A percentile compares a stretch with the other conserved stretches of the same genome.
Conservation (phyloP, 2,113 vertebrate genomes). For the Sclerurus mexicanus region DNA sequence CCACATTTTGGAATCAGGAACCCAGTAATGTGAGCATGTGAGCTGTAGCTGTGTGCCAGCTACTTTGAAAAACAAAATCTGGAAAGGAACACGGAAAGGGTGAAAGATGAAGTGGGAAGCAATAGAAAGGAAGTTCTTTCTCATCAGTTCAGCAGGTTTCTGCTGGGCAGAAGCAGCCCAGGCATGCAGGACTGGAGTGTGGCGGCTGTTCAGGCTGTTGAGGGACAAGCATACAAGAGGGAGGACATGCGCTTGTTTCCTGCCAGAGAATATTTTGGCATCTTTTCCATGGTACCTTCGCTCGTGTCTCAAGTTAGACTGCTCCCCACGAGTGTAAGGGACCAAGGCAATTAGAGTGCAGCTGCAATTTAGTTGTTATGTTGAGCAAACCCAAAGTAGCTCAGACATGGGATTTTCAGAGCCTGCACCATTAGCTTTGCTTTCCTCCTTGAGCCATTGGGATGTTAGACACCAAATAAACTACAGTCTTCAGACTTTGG, state of each 20-base stretch:
- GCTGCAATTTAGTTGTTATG: neutral
- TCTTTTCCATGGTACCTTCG: neutral
- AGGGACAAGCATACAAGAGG: neutral
- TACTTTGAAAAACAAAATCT: neutral
- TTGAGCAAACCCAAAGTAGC: neutral
- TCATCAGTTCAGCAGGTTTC: neutral
- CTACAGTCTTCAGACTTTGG: rapidly evolving
- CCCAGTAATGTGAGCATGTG: neutral
- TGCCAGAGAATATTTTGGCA: neutral
- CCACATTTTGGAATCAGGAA: neutral
- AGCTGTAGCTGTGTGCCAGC: neutral
- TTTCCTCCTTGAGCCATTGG: neutral
- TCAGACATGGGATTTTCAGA: rapidly evolving
- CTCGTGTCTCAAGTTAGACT: neutral
- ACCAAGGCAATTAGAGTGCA: neutral
- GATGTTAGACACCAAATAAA: neutral
- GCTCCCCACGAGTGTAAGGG: neutral
- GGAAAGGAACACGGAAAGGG: neutral
- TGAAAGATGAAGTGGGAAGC: neutral
- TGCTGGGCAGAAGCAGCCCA: neutral
- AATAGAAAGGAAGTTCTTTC: neutral
- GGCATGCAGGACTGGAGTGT: neutral
- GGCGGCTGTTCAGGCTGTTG: neutral
- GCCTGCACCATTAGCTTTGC: neutral
- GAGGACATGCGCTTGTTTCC: neutral